A percentile compares a stretch with the other conserved stretches of the same genome.
phyloP scores from a whole-genome alignment of 2,797 vertebrate genomes.

The Jordanella pulchra region DNA sequence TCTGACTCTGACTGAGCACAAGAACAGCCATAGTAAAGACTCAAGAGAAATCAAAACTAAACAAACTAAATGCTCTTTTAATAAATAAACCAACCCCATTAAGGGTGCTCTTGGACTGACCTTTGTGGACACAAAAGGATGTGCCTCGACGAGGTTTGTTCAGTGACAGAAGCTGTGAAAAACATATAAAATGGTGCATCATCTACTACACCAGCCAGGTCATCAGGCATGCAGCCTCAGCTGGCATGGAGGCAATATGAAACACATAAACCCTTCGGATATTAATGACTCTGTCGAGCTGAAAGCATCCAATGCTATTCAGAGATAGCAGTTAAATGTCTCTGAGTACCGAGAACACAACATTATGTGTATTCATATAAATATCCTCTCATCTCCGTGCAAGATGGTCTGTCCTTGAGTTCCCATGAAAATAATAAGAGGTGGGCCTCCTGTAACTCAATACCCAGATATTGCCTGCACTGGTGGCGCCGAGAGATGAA shows the following conservation, averaged over 20 bases:
- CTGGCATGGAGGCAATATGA: slow-evolving; percentile 74
- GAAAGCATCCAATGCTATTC: slow-evolving; percentile 75
- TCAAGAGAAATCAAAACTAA: neutral
- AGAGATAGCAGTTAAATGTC: slow-evolving; percentile 73
- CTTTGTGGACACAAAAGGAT: slow-evolving; percentile 48
- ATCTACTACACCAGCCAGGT: slow-evolving; percentile 48
- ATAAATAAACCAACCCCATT: slow-evolving; percentile 3
- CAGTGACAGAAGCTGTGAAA: slow-evolving; percentile 43
- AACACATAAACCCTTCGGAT: slow-evolving; percentile 74
- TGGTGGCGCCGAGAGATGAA: slow-evolving; percentile 81
- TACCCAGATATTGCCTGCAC: slow-evolving; percentile 70
- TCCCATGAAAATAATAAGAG: slow-evolving; percentile 82
- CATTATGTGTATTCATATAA: slow-evolving; percentile 76
- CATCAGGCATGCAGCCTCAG: slow-evolving; percentile 66
- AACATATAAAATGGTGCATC: slow-evolving; percentile 36
- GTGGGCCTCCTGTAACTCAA: slow-evolving; percentile 78
- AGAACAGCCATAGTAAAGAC: neutral
- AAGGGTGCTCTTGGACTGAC: slow-evolving; percentile 29
- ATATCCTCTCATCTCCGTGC: slow-evolving; percentile 64
- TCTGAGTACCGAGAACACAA: slow-evolving; percentile 67
- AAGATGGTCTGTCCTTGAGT: slow-evolving; percentile 69
- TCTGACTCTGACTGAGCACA: neutral
- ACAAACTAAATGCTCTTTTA: neutral
- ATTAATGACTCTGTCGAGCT: slow-evolving; percentile 74
- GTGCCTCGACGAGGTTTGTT: slow-evolving; percentile 41